Base-by-base conservation (phyloP, 1,140 invertebrate species). In the Drosophila mauritiana region DNA sequence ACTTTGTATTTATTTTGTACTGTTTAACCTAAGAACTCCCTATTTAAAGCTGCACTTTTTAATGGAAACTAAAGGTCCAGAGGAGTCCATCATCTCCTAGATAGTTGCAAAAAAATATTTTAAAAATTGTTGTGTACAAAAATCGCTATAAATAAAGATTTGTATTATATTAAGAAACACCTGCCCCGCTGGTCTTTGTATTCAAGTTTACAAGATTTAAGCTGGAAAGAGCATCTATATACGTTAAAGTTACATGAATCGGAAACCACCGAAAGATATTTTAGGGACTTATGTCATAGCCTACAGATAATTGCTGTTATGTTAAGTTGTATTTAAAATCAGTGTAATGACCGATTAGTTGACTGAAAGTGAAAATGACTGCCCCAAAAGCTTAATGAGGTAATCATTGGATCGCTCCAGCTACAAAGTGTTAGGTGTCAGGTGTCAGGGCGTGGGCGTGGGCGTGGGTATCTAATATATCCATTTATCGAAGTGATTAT, bases 81-180 rank as follows among this genome's bases (percentile, higher is more conserved):
- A 53, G 52, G 64, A 70, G 51, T 61, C 59, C 22, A 53, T n/a
- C 10, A 34, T 39, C 65, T 72, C 68, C 68, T 72, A 72, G 64
- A 45, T 67, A 67, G 61, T 27, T 64, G 59, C 42, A 67, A 25
- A 37, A 37, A 54, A 68, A 63, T 63, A 70, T 70, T 58, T 54
- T 56, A 57, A 54, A 70, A 72, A 49, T 72, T 70, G 68, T 70
- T 72, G 68, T 72, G 65, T 72, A 72, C 64, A 70, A 72, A 70
- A 70, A 36, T 70, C 34, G 20, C 40, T 56, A 70, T 45, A 70
- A 70, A 57, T 25, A 70, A 70, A 63, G 15, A 36, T 49, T 57
- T 70, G 34, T 67, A 67, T 40, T 70, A 53, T 52, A 52, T 25
- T 72, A 70, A 39, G 45, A 13, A 39, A 42, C 31, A 31, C 10